Conservation (phyloP, 2,113 vertebrate species). For the zebrafish (Danio rerio) region GRCz12tu NC_133198.1:29228001-29228500, state of each 20-base stretch:
- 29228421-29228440: background rate
- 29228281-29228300: background rate
- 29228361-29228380: too few species aligned
- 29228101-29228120: background rate
- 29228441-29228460: background rate
- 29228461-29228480: background rate
- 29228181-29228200: background rate
- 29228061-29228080: conserved; percentile 14
- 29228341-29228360: too few species aligned
- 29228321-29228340: too few species aligned
- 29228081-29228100: background rate
- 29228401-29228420: background rate
- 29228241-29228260: background rate
- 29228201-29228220: background rate
- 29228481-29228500: background rate
- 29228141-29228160: conserved; percentile 4
- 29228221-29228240: background rate
- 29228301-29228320: too few species aligned
- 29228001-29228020: background rate
- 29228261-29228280: background rate
- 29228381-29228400: too few species aligned
- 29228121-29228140: background rate
- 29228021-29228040: background rate
- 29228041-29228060: conserved; percentile 12
- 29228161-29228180: conserved; percentile 1